Conservation (phyloP, 1,140 invertebrate species). For the Drosophila auraria region DNA sequence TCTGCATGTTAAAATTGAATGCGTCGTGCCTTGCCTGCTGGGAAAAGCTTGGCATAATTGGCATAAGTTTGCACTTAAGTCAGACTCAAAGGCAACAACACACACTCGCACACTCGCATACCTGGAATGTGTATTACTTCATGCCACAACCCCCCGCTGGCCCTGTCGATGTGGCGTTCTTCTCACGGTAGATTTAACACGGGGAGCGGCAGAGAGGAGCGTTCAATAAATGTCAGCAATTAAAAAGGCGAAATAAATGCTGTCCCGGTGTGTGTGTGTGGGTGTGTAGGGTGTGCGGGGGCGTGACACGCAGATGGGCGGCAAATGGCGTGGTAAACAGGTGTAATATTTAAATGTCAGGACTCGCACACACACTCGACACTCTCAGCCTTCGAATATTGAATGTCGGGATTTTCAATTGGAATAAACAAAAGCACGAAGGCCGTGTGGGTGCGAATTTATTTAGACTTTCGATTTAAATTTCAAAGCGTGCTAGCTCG, state of each 20-base stretch:
- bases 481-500: neutral
- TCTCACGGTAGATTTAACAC: conserved; percentile 77
- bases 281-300: conserved; percentile 8
- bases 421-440: neutral
- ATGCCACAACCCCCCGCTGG: neutral
- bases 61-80: conserved; percentile 83
- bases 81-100: conserved; percentile 57
- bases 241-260: conserved; percentile 77
- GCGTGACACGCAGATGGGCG: conserved; percentile 29
- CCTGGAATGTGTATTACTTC: neutral
- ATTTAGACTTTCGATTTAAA: neutral
- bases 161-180: conserved; percentile 21
- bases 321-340: conserved; percentile 36
- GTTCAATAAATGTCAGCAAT: conserved; percentile 83
- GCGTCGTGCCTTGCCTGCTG: conserved; percentile 9
- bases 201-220: conserved; percentile 26
- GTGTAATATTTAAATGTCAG: conserved; percentile 52
- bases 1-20: conserved; percentile 38
- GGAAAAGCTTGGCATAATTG: conserved; percentile 75
- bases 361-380: neutral
- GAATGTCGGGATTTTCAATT: conserved; percentile 1
- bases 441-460: neutral
- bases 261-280: conserved; percentile 35
- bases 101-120: conserved; percentile 5
- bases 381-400: conserved; percentile 14